Conservation (phyloP, 2,113 vertebrate species). For the Heliornis fulica region DNA sequence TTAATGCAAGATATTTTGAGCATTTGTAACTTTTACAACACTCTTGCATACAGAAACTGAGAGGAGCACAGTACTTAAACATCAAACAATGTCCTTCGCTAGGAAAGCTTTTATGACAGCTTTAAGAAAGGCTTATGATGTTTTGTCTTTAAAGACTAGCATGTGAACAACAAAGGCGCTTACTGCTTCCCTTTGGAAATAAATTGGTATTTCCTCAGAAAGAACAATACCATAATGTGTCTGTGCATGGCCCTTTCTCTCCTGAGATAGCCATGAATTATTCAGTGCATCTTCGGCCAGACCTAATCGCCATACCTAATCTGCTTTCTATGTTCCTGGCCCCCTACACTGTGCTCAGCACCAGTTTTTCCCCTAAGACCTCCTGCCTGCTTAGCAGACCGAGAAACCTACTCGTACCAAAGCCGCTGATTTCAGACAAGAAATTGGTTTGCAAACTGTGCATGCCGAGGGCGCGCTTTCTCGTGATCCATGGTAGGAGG, state of each 20-base stretch:
- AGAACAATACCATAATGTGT: neutral
- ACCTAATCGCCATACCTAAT: neutral
- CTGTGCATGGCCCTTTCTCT: neutral
- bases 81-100: neutral
- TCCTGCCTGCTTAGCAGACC: neutral
- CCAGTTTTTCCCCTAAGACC: neutral
- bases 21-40: neutral
- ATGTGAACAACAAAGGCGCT: neutral
- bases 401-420: neutral
- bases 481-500: neutral
- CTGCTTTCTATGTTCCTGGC: neutral
- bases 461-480: neutral
- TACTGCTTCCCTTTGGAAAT: neutral
- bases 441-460: neutral
- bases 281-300: neutral
- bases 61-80: neutral
- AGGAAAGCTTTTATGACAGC: neutral
- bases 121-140: neutral
- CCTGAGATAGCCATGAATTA: neutral
- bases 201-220: neutral
- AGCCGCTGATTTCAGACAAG: neutral
- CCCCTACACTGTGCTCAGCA: neutral
- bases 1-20: neutral
- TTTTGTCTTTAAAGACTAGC: neutral
- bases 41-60: neutral